Evolutionary conservation across 2,797 vertebrate genomes (phyloP), one percentile per base, ranked within the genome.

Genomic region (Pipistrellus pipistrellus): DNA sequence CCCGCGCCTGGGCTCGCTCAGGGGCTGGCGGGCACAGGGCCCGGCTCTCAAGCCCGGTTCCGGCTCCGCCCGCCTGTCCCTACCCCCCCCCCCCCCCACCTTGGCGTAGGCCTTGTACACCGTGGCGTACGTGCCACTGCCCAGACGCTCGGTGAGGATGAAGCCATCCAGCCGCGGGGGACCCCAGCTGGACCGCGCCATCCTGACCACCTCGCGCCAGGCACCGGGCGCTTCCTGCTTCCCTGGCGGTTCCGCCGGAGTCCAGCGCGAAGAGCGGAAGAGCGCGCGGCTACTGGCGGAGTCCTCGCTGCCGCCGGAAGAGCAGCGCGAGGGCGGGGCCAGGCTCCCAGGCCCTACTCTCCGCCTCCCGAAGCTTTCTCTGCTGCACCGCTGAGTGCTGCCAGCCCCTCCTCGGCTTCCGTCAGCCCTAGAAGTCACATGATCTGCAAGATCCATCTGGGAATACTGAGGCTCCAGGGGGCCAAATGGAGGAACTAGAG

Each of bases 21-120:
- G n/a, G 25, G 27, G 21, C 59, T 35, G 64, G 93, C 17, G 15
- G 66, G 53, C 95, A 21, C 23, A 0, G 27, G 57, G 66, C 71
- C 30, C 15, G 44, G 18, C 8, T 76, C 38, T 0, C 0, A 1
- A 0, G 25, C 3, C 4, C 18, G 1, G 4, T 9, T 41, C 76
- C n/a, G 9, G 64, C 27, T 64, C 27, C 0, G 66, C 14, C 81
- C 48, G 14, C n/a, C n/a, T n/a, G n/a, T n/a, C n/a, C n/a, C n/a
- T n/a, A 25, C 3, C 4, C 18, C 81, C 68, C 48, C 18, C 51
- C 1, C 12, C 93, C 76, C 95, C 66, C 94, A 99, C 99, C 98
- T 99, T 99, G 97, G 99, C 98, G 98, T 99, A 99, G 89, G 99
- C 99, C 98, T 99, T 99, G 96, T 99, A 99, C 57, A 99, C 99